Evolutionary conservation across 2,797 vertebrate species (phyloP).

Genomic region (Anguilla anguilla): DNA sequence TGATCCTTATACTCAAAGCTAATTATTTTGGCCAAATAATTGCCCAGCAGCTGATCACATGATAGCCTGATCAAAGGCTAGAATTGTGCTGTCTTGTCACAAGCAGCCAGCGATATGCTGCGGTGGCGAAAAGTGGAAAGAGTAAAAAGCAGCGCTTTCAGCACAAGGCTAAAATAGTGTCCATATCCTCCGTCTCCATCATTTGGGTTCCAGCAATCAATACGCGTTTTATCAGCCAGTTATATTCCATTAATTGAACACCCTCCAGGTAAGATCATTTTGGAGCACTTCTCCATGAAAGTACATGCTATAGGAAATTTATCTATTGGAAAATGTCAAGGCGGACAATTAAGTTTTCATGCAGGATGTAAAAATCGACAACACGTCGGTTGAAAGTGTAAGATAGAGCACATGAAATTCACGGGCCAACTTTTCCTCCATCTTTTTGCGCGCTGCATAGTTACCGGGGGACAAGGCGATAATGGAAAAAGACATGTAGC

Average conservation of each 20-base stretch:
- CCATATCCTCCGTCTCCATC: slow-evolving; percentile 65
- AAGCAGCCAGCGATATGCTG: background rate
- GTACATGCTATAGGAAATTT: slow-evolving; percentile 68
- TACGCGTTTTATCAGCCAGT: slow-evolving; percentile 79
- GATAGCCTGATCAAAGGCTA: slow-evolving; percentile 15
- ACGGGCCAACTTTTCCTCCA: slow-evolving; percentile 34
- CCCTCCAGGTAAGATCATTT: slow-evolving; percentile 69
- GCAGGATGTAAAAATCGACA: slow-evolving; percentile 60
- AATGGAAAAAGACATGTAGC: slow-evolving; percentile 48
- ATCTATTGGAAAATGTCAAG: slow-evolving; percentile 74
- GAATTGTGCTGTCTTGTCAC: slow-evolving; percentile 36
- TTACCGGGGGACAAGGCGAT: slow-evolving; percentile 5
- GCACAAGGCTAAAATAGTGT: slow-evolving; percentile 59
- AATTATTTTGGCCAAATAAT: slow-evolving; percentile 14
- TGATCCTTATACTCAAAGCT: background rate
- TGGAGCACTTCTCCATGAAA: slow-evolving; percentile 64
- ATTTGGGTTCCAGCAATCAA: slow-evolving; percentile 71
- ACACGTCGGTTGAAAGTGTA: slow-evolving; percentile 50
- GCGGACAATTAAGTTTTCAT: slow-evolving; percentile 69
- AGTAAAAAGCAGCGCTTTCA: slow-evolving; percentile 49
- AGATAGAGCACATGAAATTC: slow-evolving; percentile 53
- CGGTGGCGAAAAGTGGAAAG: slow-evolving; percentile 51
- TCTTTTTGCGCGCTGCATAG: slow-evolving; percentile 1
- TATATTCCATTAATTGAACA: slow-evolving; percentile 74
- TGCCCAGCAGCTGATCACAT: slow-evolving; percentile 1